These are phyloP conservation scores for Ataeniobius toweri DNA, from an alignment of 2,797 vertebrate genomes.

Conservation along the genomic window DNA sequence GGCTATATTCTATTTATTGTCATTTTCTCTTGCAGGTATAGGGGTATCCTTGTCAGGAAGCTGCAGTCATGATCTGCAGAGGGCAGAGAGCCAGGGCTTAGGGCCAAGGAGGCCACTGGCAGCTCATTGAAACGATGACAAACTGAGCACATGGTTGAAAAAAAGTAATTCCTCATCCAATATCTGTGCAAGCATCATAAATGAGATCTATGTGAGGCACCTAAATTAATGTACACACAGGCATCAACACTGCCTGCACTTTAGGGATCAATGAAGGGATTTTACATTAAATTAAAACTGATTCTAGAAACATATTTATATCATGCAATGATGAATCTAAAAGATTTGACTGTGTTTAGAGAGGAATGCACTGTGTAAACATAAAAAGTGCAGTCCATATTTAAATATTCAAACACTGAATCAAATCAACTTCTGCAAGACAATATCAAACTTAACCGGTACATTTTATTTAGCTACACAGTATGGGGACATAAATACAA, in stretches of 20 bases:
- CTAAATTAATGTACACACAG: slow-evolving; percentile 2
- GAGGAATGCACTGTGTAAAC: not conserved
- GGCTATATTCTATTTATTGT: slow-evolving; percentile 69
- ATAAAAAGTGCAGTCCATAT: not conserved
- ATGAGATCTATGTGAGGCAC: slow-evolving; percentile 23
- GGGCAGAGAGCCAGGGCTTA: slow-evolving; percentile 75
- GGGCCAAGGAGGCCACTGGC: slow-evolving; percentile 58
- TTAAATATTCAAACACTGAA: not conserved
- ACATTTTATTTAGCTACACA: not conserved
- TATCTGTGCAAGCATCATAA: slow-evolving; percentile 33
- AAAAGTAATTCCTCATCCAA: slow-evolving; percentile 39
- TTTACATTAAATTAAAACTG: slow-evolving; percentile 17
- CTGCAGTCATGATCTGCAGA: slow-evolving; percentile 73
- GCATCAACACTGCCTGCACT: not conserved
- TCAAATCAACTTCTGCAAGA: not conserved
- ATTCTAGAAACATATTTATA: not conserved
- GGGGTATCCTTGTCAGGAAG: slow-evolving; percentile 75
- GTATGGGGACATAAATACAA: not conserved
- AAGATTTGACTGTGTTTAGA: not conserved
- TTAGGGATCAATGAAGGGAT: not conserved
- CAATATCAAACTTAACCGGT: too few species aligned
- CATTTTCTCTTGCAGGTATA: slow-evolving; percentile 69
- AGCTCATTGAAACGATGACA: slow-evolving; percentile 60
- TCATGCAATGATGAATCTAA: not conserved
- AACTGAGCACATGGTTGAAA: slow-evolving; percentile 46